phyloP scores from a whole-genome alignment of 2,113 vertebrate species.

The Brienomyrus longianalis region DNA sequence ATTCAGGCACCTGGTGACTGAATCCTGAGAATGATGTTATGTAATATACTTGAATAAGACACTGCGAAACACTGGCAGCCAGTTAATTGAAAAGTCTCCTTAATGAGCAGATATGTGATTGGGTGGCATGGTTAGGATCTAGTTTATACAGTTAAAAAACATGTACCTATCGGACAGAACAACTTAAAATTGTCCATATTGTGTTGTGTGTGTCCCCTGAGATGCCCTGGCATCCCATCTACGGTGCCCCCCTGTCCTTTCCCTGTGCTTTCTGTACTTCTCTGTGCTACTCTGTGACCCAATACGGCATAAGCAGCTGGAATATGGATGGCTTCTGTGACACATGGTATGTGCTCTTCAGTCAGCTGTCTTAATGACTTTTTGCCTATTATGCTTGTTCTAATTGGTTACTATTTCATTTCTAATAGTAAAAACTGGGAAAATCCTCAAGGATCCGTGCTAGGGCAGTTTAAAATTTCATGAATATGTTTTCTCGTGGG shows the following conservation, averaged over 20 bases:
- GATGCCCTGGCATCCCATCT: background rate
- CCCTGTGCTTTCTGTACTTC: background rate
- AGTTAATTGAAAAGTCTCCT: background rate
- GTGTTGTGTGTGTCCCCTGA: background rate
- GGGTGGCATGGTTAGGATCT: background rate
- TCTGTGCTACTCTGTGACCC: background rate
- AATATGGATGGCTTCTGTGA: background rate
- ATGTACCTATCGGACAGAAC: background rate
- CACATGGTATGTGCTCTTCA: background rate
- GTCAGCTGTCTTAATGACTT: background rate
- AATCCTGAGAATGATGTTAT: background rate
- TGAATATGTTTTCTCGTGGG: background rate
- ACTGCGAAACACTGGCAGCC: background rate
- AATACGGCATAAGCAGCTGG: background rate
- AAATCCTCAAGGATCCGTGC: background rate
- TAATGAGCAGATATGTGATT: background rate
- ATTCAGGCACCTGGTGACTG: background rate
- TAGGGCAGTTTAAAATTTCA: background rate
- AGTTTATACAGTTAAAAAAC: background rate
- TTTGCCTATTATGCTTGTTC: background rate
- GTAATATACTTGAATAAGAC: background rate
- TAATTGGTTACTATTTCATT: background rate
- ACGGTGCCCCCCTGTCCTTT: background rate
- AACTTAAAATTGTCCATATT: background rate
- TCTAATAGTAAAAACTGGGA: background rate